Base-by-base conservation (phyloP, 2,113 vertebrate species). In the Trachemys scripta region DNA sequence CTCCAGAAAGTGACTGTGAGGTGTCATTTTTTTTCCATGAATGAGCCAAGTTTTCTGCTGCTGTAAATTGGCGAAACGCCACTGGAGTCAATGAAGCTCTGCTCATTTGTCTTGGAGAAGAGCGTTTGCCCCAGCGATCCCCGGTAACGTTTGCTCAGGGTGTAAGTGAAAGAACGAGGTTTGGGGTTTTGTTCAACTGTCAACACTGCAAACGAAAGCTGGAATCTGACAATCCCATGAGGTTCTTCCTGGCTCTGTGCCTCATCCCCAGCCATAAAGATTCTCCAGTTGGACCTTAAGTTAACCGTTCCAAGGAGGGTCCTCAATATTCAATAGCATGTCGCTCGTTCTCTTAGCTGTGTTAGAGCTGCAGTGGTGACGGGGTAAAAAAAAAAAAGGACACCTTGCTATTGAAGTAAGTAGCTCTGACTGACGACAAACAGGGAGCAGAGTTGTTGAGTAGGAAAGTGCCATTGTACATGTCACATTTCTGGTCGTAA, bases 401-500 rank as follows among this genome's bases (percentile, higher is more conserved):
- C n/a, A 49, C 17, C 69, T 94, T 93, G 42, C 49, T 57, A 0
- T 25, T 76, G 78, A 57, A 51, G 20, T 0, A 0, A 10, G n/a
- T n/a, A 78, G 3, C 45, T 27, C 7, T 24, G 22, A 45, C 11
- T 25, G 22, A 7, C 20, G 10, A 45, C 22, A 45, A 76, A 25
- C 19, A 25, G 72, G 22, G 42, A 25, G 22, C 42, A 14, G n/a
- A 42, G 42, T 47, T 47, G 25, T 78, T 45, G 11, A 45, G 42
- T 25, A 78, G 24, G 38, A 29, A 78, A 47, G 11, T 78, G 75
- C 45, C 25, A 47, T 78, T 47, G 47, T 25, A 78, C 25, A 16
- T 7, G 3, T 27, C 45, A 47, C 24, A 27, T 24, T n/a, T 31
- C 4, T 0, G 0, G 6, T 20, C 69, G 0, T 13, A 25, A 54